phyloP scores from a whole-genome alignment of 2,888 invertebrate species.

The Drosophila silvestris region DNA sequence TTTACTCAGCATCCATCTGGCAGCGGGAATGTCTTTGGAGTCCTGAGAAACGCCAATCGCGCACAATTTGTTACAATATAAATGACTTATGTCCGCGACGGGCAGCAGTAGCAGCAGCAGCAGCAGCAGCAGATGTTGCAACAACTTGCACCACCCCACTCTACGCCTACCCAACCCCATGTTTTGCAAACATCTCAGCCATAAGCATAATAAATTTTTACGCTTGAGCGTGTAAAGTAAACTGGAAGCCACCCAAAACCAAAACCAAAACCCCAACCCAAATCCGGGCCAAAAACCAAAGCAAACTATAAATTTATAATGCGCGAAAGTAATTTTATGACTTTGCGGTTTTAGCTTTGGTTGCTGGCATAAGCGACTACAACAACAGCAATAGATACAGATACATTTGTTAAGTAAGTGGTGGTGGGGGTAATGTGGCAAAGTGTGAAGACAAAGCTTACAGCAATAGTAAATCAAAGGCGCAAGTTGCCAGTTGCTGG shows the following conservation, averaged over 20 bases:
- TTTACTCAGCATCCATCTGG: constrained; percentile 70
- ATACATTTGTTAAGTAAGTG: constrained; percentile 36
- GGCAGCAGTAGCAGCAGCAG: constrained; percentile 54
- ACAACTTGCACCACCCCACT: constrained; percentile 40
- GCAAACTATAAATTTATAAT: constrained; percentile 84
- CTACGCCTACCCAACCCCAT: constrained; percentile 7
- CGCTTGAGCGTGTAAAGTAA: constrained; percentile 78
- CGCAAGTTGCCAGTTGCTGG: constrained; percentile 37
- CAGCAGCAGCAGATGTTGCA: constrained; percentile 60
- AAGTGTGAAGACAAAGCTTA: constrained; percentile 60
- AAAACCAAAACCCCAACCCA: constrained; percentile 15
- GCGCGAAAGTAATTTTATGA: constrained; percentile 85
- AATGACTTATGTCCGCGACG: constrained; percentile 78
- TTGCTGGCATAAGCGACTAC: constrained; percentile 41
- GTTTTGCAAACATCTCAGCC: constrained; percentile 53
- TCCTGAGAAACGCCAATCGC: constrained; percentile 70
- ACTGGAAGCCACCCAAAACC: constrained; percentile 26
- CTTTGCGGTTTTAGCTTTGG: constrained; percentile 82
- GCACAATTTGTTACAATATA: constrained; percentile 82
- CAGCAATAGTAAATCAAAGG: constrained; percentile 71
- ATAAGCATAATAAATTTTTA: constrained; percentile 84
- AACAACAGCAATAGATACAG: constrained; percentile 27
- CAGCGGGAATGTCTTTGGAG: constrained; percentile 39
- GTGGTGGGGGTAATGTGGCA: neutral
- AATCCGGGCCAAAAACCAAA: constrained; percentile 59